Percentiles rank a stretch among this genome's conserved stretches.
phyloP scores from a whole-genome alignment of 2,797 vertebrate genomes.

The Argya squamiceps region DNA sequence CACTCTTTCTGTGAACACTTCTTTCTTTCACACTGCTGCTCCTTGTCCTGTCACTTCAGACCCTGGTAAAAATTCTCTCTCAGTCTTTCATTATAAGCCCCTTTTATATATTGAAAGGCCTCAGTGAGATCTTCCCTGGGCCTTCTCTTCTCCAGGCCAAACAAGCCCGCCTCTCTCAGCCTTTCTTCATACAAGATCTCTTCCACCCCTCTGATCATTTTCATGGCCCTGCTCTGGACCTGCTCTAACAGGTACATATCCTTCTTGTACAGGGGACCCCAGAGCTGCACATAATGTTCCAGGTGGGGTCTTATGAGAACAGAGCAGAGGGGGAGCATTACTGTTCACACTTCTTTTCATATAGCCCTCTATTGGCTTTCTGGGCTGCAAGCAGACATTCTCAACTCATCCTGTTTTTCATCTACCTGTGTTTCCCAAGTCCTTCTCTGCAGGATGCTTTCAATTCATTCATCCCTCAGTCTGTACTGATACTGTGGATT shows the following conservation, averaged over 20 bases:
- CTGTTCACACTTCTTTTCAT: neutral
- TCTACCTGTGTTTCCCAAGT: neutral
- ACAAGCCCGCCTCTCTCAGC: neutral
- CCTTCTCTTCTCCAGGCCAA: neutral
- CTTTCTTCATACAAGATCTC: neutral
- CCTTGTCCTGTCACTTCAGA: neutral
- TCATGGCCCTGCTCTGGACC: neutral
- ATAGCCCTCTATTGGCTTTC: neutral
- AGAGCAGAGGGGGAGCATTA: neutral
- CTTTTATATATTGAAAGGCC: neutral
- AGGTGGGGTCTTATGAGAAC: neutral
- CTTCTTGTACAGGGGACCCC: neutral
- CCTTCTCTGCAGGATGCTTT: neutral
- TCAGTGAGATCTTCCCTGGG: rapidly evolving
- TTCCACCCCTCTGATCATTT: neutral
- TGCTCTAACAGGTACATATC: neutral
- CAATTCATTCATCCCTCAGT: neutral
- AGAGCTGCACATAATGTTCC: neutral
- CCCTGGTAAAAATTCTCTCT: neutral
- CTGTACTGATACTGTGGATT: neutral
- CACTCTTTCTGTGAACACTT: neutral
- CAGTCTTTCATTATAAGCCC: neutral
- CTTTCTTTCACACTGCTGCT: neutral
- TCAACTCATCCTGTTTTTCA: rapidly evolving
- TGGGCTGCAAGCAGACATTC: rapidly evolving